Percentiles rank a stretch among this genome's conserved stretches.
Conservation (phyloP, 2,797 vertebrate species). For the Mus spretus region DNA sequence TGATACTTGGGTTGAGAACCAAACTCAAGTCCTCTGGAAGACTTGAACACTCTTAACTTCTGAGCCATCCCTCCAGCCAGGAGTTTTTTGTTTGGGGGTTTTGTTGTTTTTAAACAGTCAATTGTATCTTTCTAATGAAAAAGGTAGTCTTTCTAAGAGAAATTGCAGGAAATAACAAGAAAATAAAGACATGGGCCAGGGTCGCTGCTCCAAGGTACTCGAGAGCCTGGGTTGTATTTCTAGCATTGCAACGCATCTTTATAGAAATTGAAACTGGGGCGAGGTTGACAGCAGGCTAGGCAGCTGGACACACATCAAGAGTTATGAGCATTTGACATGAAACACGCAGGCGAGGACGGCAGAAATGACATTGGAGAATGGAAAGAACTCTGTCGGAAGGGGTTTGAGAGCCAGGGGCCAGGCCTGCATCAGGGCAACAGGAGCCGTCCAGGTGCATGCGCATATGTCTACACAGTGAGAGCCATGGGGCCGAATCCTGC, state of each 20-base stretch:
- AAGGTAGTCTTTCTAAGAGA: constrained; percentile 27
- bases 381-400: background rate
- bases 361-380: constrained; percentile 59
- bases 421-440: constrained; percentile 14
- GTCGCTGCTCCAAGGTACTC: background rate
- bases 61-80: background rate
- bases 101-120: background rate
- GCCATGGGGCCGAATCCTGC: background rate
- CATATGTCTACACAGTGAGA: constrained; percentile 79
- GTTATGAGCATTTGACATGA: background rate
- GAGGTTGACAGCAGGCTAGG: background rate
- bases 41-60: background rate
- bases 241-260: background rate
- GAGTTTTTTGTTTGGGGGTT: background rate
- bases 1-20: background rate
- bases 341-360: background rate
- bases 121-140: background rate
- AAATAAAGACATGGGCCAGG: background rate
- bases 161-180: constrained; percentile 3
- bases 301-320: background rate
- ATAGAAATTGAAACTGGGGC: background rate
- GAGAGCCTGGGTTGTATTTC: background rate
- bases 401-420: constrained; percentile 15
- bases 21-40: background rate
- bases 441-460: constrained; percentile 70